phyloP scores from a whole-genome alignment of 1,140 invertebrate genomes.

The Wiebesia pumilae region DNA sequence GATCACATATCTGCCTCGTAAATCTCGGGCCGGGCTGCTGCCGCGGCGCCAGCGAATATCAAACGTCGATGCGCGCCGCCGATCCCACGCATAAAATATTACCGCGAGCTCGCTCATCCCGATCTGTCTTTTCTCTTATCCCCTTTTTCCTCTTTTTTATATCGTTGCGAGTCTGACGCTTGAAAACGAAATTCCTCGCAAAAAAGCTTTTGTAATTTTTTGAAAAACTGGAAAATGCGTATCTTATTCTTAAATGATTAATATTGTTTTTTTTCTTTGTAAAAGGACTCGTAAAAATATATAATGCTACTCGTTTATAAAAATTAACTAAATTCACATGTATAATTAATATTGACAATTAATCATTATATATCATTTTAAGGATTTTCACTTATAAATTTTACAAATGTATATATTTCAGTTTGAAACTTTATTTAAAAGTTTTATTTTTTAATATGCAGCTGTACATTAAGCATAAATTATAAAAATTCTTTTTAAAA shows the following conservation, averaged over 20 bases:
- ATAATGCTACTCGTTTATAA: too few species aligned
- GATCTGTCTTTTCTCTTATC: conserved; percentile 44
- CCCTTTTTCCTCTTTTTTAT: conserved; percentile 24
- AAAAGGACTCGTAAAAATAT: background rate
- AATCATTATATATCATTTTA: too few species aligned
- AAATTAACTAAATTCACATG: too few species aligned
- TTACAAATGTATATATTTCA: too few species aligned
- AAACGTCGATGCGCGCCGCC: conserved; percentile 74
- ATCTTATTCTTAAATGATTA: background rate
- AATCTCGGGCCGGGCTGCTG: conserved; percentile 68
- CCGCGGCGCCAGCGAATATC: conserved; percentile 76
- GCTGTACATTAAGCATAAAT: too few species aligned
- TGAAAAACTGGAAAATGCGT: background rate
- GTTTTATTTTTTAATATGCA: too few species aligned
- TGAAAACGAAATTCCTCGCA: conserved; percentile 2
- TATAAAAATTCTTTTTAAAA: too few species aligned
- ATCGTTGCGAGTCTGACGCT: background rate
- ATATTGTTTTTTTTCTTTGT: background rate
- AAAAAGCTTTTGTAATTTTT: background rate
- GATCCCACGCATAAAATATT: conserved; percentile 74
- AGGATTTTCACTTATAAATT: too few species aligned
- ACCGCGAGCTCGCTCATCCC: conserved; percentile 60
- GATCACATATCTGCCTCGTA: conserved; percentile 77
- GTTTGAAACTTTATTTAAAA: too few species aligned
- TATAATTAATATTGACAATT: too few species aligned